Evolutionary conservation across 2,888 invertebrate species (phyloP).

Genomic region (Tenodera sinensis): DNA sequence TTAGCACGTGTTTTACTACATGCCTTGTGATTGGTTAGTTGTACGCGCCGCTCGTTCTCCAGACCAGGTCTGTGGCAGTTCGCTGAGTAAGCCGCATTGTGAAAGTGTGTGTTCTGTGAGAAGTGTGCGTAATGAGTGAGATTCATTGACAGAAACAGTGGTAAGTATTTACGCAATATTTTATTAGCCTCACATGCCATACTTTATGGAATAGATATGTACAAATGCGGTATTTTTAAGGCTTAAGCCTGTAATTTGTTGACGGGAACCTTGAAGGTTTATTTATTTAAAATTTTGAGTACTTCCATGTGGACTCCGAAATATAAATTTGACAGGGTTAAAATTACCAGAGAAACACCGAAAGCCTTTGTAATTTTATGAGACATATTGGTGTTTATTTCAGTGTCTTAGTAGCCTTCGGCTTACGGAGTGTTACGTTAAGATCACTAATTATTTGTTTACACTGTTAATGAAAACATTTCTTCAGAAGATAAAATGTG

Average conservation of each 20-base stretch:
- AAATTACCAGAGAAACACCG: not conserved
- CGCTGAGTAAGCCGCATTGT: not conserved
- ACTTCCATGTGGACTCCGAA: not conserved
- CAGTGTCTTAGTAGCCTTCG: not conserved
- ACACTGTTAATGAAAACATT: too few relatives aligned
- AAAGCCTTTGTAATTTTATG: not conserved
- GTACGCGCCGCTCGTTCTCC: slow-evolving; percentile 1
- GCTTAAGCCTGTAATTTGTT: not conserved
- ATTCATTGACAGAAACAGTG: not conserved
- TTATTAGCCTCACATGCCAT: not conserved
- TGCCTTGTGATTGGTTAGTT: slow-evolving; percentile 8
- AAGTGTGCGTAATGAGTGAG: not conserved
- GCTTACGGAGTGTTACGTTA: not conserved
- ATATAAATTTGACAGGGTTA: not conserved
- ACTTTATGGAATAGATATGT: not conserved
- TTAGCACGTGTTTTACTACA: slow-evolving; percentile 14
- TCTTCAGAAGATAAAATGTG: too few relatives aligned
- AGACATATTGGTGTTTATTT: not conserved
- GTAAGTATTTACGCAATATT: not conserved
- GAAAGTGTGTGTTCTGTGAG: not conserved
- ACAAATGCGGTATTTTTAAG: not conserved
- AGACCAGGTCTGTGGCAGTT: not conserved
- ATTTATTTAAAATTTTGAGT: not conserved
- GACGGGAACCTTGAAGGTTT: not conserved
- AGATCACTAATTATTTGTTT: too few relatives aligned